These are phyloP conservation scores for Anguilla marmorata DNA, from an alignment of 2,797 vertebrate species.

Conservation along the genomic window DNA sequence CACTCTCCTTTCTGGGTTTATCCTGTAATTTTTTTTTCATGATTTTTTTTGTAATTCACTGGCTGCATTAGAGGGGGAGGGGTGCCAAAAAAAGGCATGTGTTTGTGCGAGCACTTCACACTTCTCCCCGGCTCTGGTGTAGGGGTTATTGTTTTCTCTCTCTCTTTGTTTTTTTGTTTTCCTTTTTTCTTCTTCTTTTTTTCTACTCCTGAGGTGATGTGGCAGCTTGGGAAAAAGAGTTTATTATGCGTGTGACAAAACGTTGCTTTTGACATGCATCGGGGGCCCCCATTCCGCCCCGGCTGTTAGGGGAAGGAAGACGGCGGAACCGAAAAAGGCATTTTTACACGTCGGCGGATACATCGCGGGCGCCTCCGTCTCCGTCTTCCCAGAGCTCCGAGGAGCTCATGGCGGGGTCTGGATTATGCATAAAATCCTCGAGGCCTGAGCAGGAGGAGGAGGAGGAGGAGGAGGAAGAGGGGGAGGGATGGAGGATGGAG, in stretches of 20 bases:
- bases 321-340: not conserved
- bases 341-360: constrained; percentile 8
- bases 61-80: not conserved
- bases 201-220: not conserved
- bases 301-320: not conserved
- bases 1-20: not conserved
- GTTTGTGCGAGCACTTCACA: not conserved
- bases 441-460: not conserved
- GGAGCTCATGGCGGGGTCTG: not conserved
- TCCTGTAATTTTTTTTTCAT: not conserved
- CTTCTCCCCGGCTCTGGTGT: not conserved
- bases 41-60: not conserved
- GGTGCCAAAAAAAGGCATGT: not conserved
- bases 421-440: constrained; percentile 2
- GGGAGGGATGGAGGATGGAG: no score
- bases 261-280: constrained; percentile 22
- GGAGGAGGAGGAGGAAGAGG: not conserved
- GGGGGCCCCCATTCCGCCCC: not conserved
- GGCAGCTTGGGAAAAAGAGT: not conserved
- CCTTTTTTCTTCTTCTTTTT: not conserved
- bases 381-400: not conserved
- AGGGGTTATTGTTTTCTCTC: not conserved
- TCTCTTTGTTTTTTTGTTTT: not conserved
- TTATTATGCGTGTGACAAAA: constrained; percentile 4
- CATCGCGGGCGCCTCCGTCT: not conserved